Percentiles rank a stretch among this genome's conserved stretches.
Evolutionary conservation across 2,113 vertebrate genomes (phyloP).

Genomic region (human): GRCh38 chr2:99557001-99557500

Average conservation of each 20-base stretch:
- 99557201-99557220: neutral
- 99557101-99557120: neutral
- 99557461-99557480: neutral
- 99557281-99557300: too few relatives aligned
- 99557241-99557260: neutral
- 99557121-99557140: neutral
- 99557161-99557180: neutral
- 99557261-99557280: too few relatives aligned
- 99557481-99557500: neutral
- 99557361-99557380: too few relatives aligned
- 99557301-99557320: too few relatives aligned
- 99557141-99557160: neutral
- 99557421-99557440: too few relatives aligned
- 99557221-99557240: neutral
- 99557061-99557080: neutral
- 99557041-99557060: neutral
- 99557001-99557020: neutral
- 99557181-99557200: neutral
- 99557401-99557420: too few relatives aligned
- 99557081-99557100: neutral
- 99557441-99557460: neutral
- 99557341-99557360: too few relatives aligned
- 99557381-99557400: too few relatives aligned
- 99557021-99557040: neutral
- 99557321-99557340: too few relatives aligned